Base-by-base conservation (phyloP, 1,140 invertebrate genomes). In the Drosophila trapezifrons region DNA sequence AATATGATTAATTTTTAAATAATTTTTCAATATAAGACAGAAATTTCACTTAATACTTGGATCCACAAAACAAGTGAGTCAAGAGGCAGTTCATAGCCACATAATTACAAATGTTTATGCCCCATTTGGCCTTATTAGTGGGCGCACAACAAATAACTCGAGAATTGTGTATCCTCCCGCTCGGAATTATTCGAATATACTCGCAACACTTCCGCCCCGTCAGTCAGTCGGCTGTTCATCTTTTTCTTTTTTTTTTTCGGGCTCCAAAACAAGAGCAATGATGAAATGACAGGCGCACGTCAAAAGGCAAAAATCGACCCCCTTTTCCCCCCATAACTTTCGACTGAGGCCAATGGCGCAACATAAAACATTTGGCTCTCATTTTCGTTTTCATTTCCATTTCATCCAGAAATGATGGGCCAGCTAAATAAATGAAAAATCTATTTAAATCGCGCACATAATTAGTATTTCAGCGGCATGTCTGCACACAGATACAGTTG, bases 371-470 rank as follows among this genome's bases (percentile, higher is more conserved):
- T 89, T 89, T 89, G 84, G 84, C 74, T 80, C 77, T 75, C 70
- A 83, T 78, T 71, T 78, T 73, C 66, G 47, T 69, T 76, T 76
- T 77, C 75, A 77, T 86, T 83, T 87, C 71, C 67, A 82, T 87
- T 83, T 89, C 84, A 87, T 86, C 73, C 59, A 75, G 74, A 83
- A 87, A 80, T 87, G 83, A 89, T 87, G 84, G 80, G 78, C 82
- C 85, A 72, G 82, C 84, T 87, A 84, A 89, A 84, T 89, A 89
- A 89, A 89, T 89, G 80, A 89, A 89, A 89, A 89, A 89, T 89
- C 84, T 89, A 89, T 89, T 89, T 89, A 89, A 89, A 89, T 89
- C 84, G 84, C 80, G 84, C 84, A 89, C 84, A 89, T 89, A 89
- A 89, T 89, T 89, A 89, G 84, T 89, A 90, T 89, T 89, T 89